These are phyloP conservation scores for Monomorium pharaonis DNA, from an alignment of 1,140 invertebrate genomes.

Conservation along the genomic window DNA sequence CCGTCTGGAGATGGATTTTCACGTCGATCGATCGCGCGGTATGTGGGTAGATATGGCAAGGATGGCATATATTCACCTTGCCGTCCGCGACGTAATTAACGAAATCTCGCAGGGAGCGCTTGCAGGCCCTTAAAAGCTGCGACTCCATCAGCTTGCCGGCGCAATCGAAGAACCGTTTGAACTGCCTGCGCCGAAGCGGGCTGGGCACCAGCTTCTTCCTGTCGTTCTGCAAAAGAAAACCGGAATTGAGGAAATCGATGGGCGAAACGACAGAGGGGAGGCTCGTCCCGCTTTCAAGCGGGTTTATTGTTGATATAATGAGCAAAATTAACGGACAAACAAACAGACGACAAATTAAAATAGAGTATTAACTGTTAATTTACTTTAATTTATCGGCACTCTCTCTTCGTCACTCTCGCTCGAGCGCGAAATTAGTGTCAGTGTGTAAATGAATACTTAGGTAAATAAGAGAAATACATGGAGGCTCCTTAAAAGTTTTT, in stretches of 20 bases:
- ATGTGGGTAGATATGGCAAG: not conserved
- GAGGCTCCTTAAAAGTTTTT: too few species aligned
- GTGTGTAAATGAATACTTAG: not conserved
- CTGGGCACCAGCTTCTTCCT: constrained; percentile 92
- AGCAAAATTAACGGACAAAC: not conserved
- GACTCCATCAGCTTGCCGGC: constrained; percentile 94
- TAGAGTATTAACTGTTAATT: not conserved
- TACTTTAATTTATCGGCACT: not conserved
- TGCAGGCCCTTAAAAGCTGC: constrained; percentile 92
- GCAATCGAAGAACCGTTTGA: constrained; percentile 94
- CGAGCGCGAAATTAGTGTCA: not conserved
- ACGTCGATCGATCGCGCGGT: not conserved
- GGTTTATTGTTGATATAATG: not conserved
- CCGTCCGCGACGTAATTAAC: constrained; percentile 88
- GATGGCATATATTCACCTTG: constrained; percentile 52
- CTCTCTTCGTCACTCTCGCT: not conserved
- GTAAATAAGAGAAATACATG: not conserved
- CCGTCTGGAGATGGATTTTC: constrained; percentile 29
- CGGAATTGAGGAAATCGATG: not conserved
- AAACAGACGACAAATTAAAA: not conserved
- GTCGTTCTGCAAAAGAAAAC: constrained; percentile 87
- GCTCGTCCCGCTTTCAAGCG: not conserved
- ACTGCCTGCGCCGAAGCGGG: constrained; percentile 88
- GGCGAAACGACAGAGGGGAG: not conserved
- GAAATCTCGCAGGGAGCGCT: constrained; percentile 91